Base-by-base conservation (phyloP, 2,888 invertebrate genomes). In the Tetanocera ferruginea region DNA sequence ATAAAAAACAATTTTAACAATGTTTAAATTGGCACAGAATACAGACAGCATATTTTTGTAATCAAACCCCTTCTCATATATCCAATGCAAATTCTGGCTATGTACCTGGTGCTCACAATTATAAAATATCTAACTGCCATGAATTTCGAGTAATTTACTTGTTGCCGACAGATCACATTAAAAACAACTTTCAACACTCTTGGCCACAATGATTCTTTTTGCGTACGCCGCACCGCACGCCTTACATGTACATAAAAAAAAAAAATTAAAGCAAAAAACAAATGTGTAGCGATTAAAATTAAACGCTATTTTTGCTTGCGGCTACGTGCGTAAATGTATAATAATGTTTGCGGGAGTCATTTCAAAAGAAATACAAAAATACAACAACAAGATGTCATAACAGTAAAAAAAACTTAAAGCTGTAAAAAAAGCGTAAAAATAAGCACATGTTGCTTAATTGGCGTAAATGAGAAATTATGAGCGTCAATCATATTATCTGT, bases 251-350 rank as follows among this genome's bases (percentile, higher is more conserved):
- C n/a, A n/a, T n/a, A n/a, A n/a, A n/a, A n/a, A n/a, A n/a, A n/a
- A n/a, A n/a, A n/a, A n/a, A n/a, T n/a, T n/a, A n/a, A n/a, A n/a
- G n/a, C n/a, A 14, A 25, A 25, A 25, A 23, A 60, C 6, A 60
- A 19, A 60, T 6, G 60, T 19, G 60, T 60, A 37, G 60, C 60
- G 60, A 60, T 60, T 60, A 60, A 60, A 60, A 60, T 60, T 23
- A 60, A 60, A 60, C 11, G 60, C 0, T 60, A 23, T 23, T 60
- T 60, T 28, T 3, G 60, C 25, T 28, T 28, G 25, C 5, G 60
- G 60, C 60, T 5, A 60, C 25, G 28, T 60, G 60, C 25, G 60
- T 60, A 60, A 28, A 14, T 28, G 60, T 5, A 9, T 14, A 60
- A 17, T 60, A 5, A 60, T 5, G 25, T 28, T 60, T 9, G 5